Base-by-base conservation (phyloP, 2,888 invertebrate species). In the Lepidonotus clava region DNA sequence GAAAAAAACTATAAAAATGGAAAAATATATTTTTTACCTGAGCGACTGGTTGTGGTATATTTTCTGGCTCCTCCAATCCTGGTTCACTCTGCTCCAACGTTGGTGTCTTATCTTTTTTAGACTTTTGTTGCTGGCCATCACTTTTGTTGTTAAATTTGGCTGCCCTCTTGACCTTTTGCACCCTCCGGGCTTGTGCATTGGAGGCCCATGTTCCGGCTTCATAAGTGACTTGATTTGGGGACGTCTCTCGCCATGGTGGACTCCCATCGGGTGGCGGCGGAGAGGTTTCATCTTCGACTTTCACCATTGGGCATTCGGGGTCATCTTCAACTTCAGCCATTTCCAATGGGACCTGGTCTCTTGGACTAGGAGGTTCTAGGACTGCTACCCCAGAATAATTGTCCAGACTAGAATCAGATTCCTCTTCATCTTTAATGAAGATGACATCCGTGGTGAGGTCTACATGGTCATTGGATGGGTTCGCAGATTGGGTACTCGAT, bases 201-300 rank as follows among this genome's bases (percentile, higher is more conserved):
- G 1, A 6, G 11, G 80, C 41, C 80, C 80, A 80, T 24, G 28
- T 80, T 2, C 80, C 80, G 6, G 80, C 80, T 5, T 80, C 80
- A 32, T 80, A 80, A 14, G 46, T 80, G 14, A 41, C 51, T 4
- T 80, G 24, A n/a, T 14, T 28, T 32, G 46, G 80, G 6, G 80
- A 80, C 4, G 21, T 14, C 46, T 51, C 80, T 21, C 28, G 38
- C 76, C 61, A 61, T 32, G 28, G 28, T 28, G 61, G 28, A 14
- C 28, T 61, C 28, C 61, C 2, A 11, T 28, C 28, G 11, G 14
- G 71, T 32, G 21, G 36, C 71, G 36, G 36, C 36, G 8, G 71
- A 36, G 36, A 36, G 38, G 18, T 11, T 4, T 71, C 71, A 24
- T 66, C 66, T 38, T 71, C 71, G 5, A 71, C 2, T 38, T 71